Base-by-base conservation (phyloP, 1,140 invertebrate species). In the Campodea augens region DNA sequence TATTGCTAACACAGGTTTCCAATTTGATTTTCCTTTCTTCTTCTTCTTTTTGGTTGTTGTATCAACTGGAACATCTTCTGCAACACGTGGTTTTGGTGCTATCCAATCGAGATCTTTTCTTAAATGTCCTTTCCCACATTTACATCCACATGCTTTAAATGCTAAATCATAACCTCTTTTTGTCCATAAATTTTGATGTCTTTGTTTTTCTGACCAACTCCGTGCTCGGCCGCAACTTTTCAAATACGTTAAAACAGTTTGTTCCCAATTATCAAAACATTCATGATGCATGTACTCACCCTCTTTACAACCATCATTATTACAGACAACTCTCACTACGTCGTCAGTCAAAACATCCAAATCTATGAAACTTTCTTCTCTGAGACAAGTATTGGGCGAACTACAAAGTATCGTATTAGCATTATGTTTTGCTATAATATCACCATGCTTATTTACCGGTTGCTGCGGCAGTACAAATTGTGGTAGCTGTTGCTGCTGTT, bases 101-200 rank as follows among this genome's bases (percentile, higher is more conserved):
- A 76, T 68, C 85, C 90, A 95, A 56, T 95, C 87, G 12, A 91
- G 66, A 64, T 95, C 90, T 63, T 95, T 95, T 56, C 89, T 81
- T 43, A 97, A 60, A 59, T 95, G 89, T 1, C 91, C 91, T 4
- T 86, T 70, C 0, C 82, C 83, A 64, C 91, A 78, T 54, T 81
- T 74, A 69, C 90, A 77, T 52, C 81, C 75, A 71, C 89, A 84
- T 37, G 88, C 81, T 59, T 86, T 87, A 58, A 79, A 85, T 1
- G 88, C 86, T 57, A 93, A 65, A 61, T 97, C 90, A 66, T 93
- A 95, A 12, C 89, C 90, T 62, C 92, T 92, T 64, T 95, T 93
- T 29, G 89, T 93, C 91, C 91, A 97, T 44, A 97, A 65, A 60
- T 96, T 92, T 64, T 95, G 89, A 50, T 84, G 73, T 15, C 89